Base-by-base conservation (phyloP, 2,888 invertebrate species). In the Micropterix aruncella region DNA sequence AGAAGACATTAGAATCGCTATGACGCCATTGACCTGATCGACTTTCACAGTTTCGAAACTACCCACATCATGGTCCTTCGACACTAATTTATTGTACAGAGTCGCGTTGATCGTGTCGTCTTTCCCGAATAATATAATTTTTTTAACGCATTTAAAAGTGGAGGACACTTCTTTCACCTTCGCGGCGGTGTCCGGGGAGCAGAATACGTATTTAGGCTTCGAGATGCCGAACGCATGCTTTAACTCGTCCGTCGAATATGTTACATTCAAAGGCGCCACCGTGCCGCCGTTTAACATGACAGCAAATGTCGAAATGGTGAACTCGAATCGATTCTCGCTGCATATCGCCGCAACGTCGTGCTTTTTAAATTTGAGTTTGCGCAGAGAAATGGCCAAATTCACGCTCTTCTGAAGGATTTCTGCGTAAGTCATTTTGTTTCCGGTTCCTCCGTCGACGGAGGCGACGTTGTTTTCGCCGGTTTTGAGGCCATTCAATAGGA, bases 1-100 rank as follows among this genome's bases (percentile, higher is more conserved):
- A 50, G 73, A 72, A 5, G 75, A 75, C 53, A 65, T 74, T 7
- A 74, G 62, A 47, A 77, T 58, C 1, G 65, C 56, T 2, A 62
- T 45, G 7, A 56, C 49, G 15, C 55, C 48, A 12, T 55, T 38
- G 48, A 63, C 53, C 44, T 55, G 12, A 27, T 27, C 27, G 12
- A 27, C 27, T 27, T 27, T 12, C 27, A 12, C 27, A 7, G 27
- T 5, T 27, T 27, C 12, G 27, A 27, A 27, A 27, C 27, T 27
- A 12, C 5, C 27, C 27, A 12, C 12, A 27, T 27, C 12, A 7
- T 5, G 5, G 5, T 7, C 5, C 7, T 27, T 12, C 5, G 5
- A 7, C 12, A 27, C 12, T 7, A 27, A 12, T 5, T 27, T 12
- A 7, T 12, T 27, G 12, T 27, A 27, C 12, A 27, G 12, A 12